Conservation (phyloP, 2,888 invertebrate species). For the Mylabris sibirica region DNA sequence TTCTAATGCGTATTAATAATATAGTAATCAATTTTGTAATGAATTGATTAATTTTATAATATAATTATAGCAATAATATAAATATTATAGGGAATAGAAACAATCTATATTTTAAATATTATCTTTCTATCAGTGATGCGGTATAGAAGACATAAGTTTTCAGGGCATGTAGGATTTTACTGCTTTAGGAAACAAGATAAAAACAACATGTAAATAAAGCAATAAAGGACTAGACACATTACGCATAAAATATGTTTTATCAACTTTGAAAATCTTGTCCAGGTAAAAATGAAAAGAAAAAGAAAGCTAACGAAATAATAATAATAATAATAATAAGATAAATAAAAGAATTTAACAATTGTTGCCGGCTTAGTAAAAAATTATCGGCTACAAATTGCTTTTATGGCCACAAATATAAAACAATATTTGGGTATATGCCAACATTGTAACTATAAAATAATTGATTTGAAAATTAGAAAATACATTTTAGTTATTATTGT, state of each 20-base stretch:
- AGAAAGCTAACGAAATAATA: conserved; percentile 3
- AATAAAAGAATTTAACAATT: conserved; percentile 8
- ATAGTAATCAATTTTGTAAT: too few relatives aligned
- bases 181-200: conserved; percentile 56
- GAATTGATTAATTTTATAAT: too few relatives aligned
- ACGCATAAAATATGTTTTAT: conserved; percentile 55
- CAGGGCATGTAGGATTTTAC: conserved; percentile 54
- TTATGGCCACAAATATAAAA: not conserved
- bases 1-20: too few relatives aligned
- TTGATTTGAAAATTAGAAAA: not conserved
- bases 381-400: conserved; percentile 29
- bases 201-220: conserved; percentile 54
- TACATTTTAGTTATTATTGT: not conserved
- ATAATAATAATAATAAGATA: not conserved
- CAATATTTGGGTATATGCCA: conserved; percentile 1
- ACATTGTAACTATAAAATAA: not conserved
- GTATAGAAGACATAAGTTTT: conserved; percentile 43
- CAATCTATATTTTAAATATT: not conserved
- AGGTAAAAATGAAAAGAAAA: conserved; percentile 46
- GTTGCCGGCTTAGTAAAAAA: conserved; percentile 27
- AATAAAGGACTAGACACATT: conserved; percentile 56
- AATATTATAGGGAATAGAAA: too few relatives aligned
- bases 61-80: too few relatives aligned
- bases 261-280: conserved; percentile 51
- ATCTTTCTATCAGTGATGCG: not conserved